phyloP scores from a whole-genome alignment of 2,888 invertebrate species.

The Ophioninae sp. region DNA sequence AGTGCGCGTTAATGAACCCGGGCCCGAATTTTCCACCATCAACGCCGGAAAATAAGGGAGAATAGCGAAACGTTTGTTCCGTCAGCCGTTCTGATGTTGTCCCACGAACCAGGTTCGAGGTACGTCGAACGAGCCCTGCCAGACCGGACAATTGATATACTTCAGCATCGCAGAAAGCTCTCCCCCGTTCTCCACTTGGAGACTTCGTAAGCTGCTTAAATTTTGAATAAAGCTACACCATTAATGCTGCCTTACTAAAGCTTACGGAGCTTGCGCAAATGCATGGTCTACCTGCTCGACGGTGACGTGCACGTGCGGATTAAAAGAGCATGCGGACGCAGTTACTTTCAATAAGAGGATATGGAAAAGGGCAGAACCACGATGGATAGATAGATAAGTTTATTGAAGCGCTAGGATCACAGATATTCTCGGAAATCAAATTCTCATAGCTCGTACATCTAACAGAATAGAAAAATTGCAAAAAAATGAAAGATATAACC shows the following conservation, averaged over 20 bases:
- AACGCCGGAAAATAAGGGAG: constrained; percentile 22
- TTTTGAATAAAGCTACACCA: constrained; percentile 70
- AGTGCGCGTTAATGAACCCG: constrained; percentile 54
- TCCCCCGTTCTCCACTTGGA: constrained; percentile 41
- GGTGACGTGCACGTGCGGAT: constrained; percentile 58
- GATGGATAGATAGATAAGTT: constrained; percentile 16
- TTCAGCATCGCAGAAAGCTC: constrained; percentile 42
- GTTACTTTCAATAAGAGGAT: constrained; percentile 33
- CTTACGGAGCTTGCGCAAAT: constrained; percentile 65
- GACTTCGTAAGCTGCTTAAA: constrained; percentile 70
- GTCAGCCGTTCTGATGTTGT: constrained; percentile 48
- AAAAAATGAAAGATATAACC: too few relatives aligned
- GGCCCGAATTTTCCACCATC: constrained; percentile 60
- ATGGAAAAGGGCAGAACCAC: constrained; percentile 10
- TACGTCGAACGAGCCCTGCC: constrained; percentile 25
- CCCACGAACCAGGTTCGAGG: constrained; percentile 4
- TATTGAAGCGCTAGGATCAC: too few relatives aligned
- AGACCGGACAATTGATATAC: constrained; percentile 64
- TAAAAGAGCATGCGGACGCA: constrained; percentile 58
- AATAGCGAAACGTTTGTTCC: constrained; percentile 31
- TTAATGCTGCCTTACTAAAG: constrained; percentile 69
- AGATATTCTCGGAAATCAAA: too few relatives aligned
- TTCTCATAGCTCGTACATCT: too few relatives aligned
- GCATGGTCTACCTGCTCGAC: constrained; percentile 27
- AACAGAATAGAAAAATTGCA: too few relatives aligned